These are phyloP conservation scores for Eublepharis macularius DNA, from an alignment of 2,113 vertebrate species.

Conservation along the genomic window DNA sequence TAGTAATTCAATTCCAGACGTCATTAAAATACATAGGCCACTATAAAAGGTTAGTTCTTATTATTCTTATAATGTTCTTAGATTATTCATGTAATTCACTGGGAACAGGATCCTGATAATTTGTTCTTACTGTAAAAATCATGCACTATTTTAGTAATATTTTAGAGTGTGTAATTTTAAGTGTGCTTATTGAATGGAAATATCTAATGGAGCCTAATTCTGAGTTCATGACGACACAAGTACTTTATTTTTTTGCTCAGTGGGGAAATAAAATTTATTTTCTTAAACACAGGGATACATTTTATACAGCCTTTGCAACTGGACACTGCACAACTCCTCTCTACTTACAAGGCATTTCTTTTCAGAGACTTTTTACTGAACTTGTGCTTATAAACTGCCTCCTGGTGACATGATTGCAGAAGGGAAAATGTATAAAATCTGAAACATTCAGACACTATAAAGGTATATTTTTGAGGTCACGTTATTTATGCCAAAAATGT, in stretches of 20 bases:
- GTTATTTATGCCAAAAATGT: neutral
- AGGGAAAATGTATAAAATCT: neutral
- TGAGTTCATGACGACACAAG: no score
- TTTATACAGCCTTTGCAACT: no score
- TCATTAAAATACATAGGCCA: no score
- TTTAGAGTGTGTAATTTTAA: no score
- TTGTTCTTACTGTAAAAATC: conserved; percentile 33
- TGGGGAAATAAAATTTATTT: neutral
- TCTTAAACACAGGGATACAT: neutral
- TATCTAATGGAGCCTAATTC: no score
- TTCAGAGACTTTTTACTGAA: no score
- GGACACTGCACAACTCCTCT: no score
- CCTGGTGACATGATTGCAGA: neutral
- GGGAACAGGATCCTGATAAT: conserved; percentile 30
- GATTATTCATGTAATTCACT: conserved; percentile 3
- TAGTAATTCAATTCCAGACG: no score
- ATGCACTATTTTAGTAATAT: no score
- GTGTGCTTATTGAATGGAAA: no score
- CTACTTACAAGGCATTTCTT: no score
- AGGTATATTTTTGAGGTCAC: neutral
- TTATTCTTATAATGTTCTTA: conserved; percentile 37
- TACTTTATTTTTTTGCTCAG: neutral
- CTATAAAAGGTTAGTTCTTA: no score
- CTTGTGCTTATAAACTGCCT: neutral
- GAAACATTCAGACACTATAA: neutral